Base-by-base conservation (phyloP, 37 sponge, comb jelly and placozoan genomes). In the Diacarnus erythraeanus region DNA sequence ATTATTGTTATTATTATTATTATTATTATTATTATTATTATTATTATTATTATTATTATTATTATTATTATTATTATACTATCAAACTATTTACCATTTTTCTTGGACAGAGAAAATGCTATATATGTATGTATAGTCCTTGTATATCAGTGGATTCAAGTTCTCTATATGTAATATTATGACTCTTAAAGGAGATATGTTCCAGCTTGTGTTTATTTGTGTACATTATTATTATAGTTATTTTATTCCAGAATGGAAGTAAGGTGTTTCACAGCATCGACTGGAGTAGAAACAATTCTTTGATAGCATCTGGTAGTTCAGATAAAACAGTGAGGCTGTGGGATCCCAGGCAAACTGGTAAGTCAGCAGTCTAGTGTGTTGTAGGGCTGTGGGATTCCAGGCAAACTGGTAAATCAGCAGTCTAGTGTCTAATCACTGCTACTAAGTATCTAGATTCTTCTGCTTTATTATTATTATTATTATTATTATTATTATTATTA, bases 261-360 rank as follows among this genome's bases (percentile, higher is more conserved):
- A 90, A 89, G 42, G 93, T 75, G 58, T 91, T 92, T 47, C 74
- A 86, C 42, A 47, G 57, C 29, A 89, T 95, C 38, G 77, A 75
- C 42, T 64, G 59, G 64, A 72, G 68, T 25, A 4, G 20, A 23
- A 38, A 35, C 2, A 63, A 59, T 26, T 18, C 42, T 22, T 72
- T 95, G 60, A 42, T 95, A n/a, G 93, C 84, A 3, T 86, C 96
- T 26, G 93, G 82, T 34, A 84, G 84, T 67, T 83, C 86, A 27
- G 96, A 95, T 65, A 83, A 77, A 36, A 59, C 61, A 17, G 85
- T 94, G 29, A 56, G 96, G 38, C 31, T 95, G 37, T 95, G 93
- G 92, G 96, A 95, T 66, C 33, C 80, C 56, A 79, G 69, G 42
- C 54, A 69, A 38, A 21, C 51, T 1, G 79, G 79, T 79, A 79